Evolutionary conservation across 2,797 vertebrate species (phyloP).

Genomic region (Eidolon dupreanum): DNA sequence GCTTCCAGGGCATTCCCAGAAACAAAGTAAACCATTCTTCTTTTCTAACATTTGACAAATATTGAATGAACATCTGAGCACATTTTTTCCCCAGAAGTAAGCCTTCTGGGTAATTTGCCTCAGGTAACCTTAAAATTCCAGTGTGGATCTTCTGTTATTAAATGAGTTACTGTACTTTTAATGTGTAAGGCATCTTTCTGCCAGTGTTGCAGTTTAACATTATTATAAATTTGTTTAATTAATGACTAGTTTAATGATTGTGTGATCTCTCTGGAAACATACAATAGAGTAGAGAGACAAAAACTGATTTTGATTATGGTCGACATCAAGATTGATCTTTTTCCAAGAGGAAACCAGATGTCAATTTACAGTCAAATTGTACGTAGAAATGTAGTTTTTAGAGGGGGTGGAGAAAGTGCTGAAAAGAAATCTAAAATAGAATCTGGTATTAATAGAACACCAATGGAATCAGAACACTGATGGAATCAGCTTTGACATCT

Average conservation of each 20-base stretch:
- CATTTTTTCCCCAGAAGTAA: not conserved
- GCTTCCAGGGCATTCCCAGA: not conserved
- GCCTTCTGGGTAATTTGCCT: not conserved
- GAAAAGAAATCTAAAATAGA: not conserved
- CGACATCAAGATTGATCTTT: not conserved
- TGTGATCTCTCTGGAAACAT: conserved; percentile 10
- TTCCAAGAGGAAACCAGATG: not conserved
- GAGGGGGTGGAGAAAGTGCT: not conserved
- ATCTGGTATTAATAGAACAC: not conserved
- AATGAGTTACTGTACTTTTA: conserved; percentile 17
- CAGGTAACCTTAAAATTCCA: conserved; percentile 21
- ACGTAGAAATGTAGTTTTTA: not conserved
- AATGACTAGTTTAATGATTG: not conserved
- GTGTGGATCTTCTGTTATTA: conserved; percentile 17
- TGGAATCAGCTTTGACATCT: not conserved
- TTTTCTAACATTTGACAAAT: conserved; percentile 27
- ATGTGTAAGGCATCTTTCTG: not conserved
- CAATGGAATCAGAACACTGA: not conserved
- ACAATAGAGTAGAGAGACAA: not conserved
- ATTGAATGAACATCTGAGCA: not conserved
- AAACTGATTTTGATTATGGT: not conserved
- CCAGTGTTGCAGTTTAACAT: not conserved
- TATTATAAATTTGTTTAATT: conserved; percentile 17
- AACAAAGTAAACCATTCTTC: conserved; percentile 23
- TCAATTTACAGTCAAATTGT: not conserved